These are phyloP conservation scores for Cerastoderma edule DNA, from an alignment of 2,888 invertebrate species.

Conservation along the genomic window DNA sequence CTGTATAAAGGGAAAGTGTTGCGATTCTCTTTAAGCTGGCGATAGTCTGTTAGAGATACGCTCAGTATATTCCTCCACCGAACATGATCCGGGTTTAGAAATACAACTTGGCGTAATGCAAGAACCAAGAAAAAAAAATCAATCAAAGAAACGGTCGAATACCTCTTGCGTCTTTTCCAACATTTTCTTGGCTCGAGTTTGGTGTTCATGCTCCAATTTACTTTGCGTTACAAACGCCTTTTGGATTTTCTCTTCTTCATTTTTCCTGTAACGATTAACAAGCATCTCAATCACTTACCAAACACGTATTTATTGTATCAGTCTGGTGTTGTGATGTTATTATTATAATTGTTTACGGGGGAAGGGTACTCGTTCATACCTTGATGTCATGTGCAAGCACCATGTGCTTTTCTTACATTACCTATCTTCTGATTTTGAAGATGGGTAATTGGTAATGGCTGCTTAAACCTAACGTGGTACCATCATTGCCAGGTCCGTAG, in stretches of 20 bases:
- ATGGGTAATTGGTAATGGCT: no score
- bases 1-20: no score
- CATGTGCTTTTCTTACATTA: no score
- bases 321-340: not conserved
- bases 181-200: conserved; percentile 43
- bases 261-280: conserved; percentile 27
- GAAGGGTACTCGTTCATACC: no score
- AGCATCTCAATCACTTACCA: not conserved
- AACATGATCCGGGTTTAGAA: no score
- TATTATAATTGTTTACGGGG: no score
- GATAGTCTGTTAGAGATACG: not conserved
- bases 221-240: conserved; percentile 43
- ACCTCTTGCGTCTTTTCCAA: conserved; percentile 50
- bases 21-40: no score
- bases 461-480: no score
- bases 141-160: not conserved
- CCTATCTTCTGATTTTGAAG: no score
- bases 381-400: no score
- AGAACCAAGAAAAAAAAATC: not conserved
- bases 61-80: not conserved
- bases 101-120: not conserved
- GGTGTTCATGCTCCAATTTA: conserved; percentile 40
- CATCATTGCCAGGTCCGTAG: no score
- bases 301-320: not conserved
- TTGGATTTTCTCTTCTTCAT: conserved; percentile 44